Evolutionary conservation across 2,113 vertebrate genomes (phyloP), one percentile per base, ranked within the genome.

Genomic region (Sialia sialis): DNA sequence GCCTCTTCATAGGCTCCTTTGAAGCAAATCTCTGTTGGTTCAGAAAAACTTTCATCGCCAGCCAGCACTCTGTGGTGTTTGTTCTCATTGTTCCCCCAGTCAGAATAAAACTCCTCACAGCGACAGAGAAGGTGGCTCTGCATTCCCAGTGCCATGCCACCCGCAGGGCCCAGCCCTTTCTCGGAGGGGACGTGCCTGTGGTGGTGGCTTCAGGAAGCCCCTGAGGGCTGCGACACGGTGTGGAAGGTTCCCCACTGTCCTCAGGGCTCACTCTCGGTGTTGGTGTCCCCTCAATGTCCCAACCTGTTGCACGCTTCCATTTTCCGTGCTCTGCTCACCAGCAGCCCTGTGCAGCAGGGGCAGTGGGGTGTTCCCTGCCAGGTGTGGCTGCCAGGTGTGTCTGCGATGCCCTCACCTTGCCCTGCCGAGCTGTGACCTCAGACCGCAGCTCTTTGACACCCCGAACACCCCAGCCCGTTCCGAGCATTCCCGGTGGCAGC

Each of bases 1-100:
- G 82, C 41, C 48, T 94, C 96, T 87, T 95, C 92, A 67, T 1
- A 77, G 70, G 89, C 69, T 73, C 86, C 94, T 96, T 93, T 90
- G 96, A 96, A 95, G 95, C 25, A 19, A 46, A 15, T 32, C 87
- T 93, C 95, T 81, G 74, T 70, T 23, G 26, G 74, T 46, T 91
- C 59, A 48, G 93, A 84, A 92, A 39, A 81, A 85, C 74, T 90
- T 94, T 83, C 85, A 89, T 86, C 9, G 8, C 59, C 84, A 16
- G 67, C 94, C 96, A 93, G 91, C 1, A 4, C 89, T 96, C 89
- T 13, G 74, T 3, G 0, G 84, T 10, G 60, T 54, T 91, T 36
- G 23, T 41, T 70, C 11, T 4, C 68, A 38, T 84, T 91, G 93
- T 84, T 97, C 89, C 85, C 20, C 81, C 95, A 67, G 79, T 59